These are phyloP conservation scores for Falco columbarius DNA, from an alignment of 2,797 vertebrate genomes.

Conservation along the genomic window DNA sequence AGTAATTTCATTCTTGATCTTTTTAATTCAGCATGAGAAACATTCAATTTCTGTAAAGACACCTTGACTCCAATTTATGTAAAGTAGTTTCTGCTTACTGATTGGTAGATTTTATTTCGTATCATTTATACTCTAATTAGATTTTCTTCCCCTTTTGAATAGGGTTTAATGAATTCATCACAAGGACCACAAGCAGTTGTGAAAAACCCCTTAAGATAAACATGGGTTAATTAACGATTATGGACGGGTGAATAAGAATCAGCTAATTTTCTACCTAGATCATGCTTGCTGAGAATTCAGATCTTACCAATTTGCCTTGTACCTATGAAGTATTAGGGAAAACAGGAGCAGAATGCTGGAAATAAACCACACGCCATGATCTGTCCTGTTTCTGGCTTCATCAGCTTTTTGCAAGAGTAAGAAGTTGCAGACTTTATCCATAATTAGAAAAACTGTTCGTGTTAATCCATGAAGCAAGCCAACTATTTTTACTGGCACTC, in stretches of 20 bases:
- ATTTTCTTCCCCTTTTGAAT: not conserved
- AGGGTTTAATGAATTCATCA: not conserved
- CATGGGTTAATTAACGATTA: not conserved
- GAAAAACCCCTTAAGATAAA: not conserved
- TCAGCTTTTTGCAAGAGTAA: not conserved
- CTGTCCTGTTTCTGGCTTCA: not conserved
- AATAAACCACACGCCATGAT: not conserved
- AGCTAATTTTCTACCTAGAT: not conserved
- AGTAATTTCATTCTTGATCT: not conserved
- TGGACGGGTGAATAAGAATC: not conserved
- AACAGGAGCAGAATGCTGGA: not conserved
- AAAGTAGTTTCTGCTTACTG: not conserved
- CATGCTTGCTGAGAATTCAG: not conserved
- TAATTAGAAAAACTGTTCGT: not conserved
- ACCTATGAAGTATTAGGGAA: not conserved
- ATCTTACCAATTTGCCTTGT: not conserved
- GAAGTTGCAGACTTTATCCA: not conserved
- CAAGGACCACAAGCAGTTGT: not conserved
- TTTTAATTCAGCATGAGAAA: not conserved
- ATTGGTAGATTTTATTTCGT: not conserved
- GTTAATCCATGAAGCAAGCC: not conserved
- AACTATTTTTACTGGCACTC: not conserved
- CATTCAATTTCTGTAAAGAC: not conserved
- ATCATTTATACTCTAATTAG: not conserved
- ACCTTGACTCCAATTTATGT: not conserved